Evolutionary conservation across 1,140 invertebrate genomes (phyloP).

Genomic region (Aphaenogaster rudis): DNA sequence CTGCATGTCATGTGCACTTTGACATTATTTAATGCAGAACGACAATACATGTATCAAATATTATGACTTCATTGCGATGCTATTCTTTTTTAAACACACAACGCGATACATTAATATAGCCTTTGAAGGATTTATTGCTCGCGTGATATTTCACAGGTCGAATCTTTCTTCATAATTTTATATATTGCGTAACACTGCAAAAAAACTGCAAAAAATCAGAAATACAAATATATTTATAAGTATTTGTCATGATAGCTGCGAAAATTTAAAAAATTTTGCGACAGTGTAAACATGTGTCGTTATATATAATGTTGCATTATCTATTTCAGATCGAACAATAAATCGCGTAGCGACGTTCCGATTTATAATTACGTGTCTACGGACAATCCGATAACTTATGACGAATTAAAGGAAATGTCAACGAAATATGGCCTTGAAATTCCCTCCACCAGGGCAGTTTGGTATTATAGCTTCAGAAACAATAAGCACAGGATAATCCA

Average conservation of each 20-base stretch:
- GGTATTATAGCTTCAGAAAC: conserved; percentile 88
- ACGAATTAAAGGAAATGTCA: conserved; percentile 83
- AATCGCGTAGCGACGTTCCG: conserved; percentile 77
- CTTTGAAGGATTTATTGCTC: not conserved
- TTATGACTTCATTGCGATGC: not conserved
- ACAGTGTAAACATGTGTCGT: not conserved
- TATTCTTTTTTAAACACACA: not conserved
- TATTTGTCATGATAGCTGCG: not conserved
- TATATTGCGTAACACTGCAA: too few species aligned
- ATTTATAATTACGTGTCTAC: conserved; percentile 86
- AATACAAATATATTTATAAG: not conserved
- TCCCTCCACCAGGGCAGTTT: conserved; percentile 85
- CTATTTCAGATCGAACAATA: conserved; percentile 33
- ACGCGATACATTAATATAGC: not conserved
- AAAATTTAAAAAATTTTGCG: not conserved
- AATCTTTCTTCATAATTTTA: too few species aligned
- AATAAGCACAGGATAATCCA: conserved; percentile 86
- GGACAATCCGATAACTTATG: conserved; percentile 85
- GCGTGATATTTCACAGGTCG: not conserved
- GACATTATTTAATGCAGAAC: not conserved
- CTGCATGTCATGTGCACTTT: not conserved
- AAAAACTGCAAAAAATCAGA: too few species aligned
- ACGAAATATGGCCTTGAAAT: conserved; percentile 82
- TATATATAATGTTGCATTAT: not conserved
- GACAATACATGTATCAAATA: not conserved